phyloP scores from a whole-genome alignment of 2,113 vertebrate species.

The Limnothrissa miodon region DNA sequence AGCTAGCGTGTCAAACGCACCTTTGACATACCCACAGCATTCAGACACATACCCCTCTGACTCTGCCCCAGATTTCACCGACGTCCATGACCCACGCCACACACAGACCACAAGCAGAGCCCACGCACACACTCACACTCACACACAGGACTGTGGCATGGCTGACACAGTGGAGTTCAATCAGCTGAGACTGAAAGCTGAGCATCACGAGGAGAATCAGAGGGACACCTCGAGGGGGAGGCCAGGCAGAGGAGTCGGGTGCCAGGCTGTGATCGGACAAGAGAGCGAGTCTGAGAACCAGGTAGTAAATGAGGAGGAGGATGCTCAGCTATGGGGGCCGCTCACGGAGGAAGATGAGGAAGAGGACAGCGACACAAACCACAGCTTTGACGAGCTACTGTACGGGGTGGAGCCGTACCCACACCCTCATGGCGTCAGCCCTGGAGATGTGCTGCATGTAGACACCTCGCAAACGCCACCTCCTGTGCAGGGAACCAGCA shows the following conservation, averaged over 20 bases:
- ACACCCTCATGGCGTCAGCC: background rate
- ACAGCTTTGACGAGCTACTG: slow-evolving; percentile 64
- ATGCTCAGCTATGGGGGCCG: background rate
- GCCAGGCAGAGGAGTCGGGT: too few species aligned
- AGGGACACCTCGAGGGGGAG: too few species aligned
- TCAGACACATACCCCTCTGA: background rate
- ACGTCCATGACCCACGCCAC: background rate
- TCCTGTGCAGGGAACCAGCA: background rate
- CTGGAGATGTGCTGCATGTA: background rate
- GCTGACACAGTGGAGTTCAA: background rate
- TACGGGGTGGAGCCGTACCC: slow-evolving; percentile 56
- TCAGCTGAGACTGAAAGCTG: slow-evolving; percentile 34
- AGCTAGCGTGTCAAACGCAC: background rate
- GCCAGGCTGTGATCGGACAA: background rate
- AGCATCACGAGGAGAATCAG: slow-evolving; percentile 14
- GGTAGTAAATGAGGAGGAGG: slow-evolving; percentile 23
- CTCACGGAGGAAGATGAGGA: slow-evolving; percentile 22
- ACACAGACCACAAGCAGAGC: background rate
- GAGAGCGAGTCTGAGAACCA: background rate
- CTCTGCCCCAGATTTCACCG: background rate
- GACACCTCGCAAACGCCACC: background rate
- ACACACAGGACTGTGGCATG: background rate
- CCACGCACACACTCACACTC: too few species aligned
- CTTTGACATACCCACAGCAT: background rate
- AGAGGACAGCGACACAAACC: slow-evolving; percentile 56